These are phyloP conservation scores for Onychorhynchus coronatus DNA, from an alignment of 2,113 vertebrate species.

Conservation along the genomic window DNA sequence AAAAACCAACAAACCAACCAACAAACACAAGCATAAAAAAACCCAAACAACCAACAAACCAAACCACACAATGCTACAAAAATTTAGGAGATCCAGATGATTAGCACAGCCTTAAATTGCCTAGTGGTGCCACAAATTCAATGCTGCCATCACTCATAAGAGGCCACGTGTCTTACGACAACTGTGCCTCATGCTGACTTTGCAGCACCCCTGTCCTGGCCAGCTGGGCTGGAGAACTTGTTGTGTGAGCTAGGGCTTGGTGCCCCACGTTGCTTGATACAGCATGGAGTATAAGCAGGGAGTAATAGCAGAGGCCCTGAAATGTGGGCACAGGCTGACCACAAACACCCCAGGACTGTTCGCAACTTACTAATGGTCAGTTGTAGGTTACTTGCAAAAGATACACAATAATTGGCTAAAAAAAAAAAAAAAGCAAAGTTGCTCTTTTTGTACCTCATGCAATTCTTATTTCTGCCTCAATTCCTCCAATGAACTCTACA, in stretches of 20 bases:
- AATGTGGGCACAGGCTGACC: not conserved
- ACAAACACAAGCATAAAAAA: not conserved
- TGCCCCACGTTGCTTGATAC: not conserved
- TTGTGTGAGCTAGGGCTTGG: not conserved
- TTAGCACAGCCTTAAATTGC: not conserved
- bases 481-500: not conserved
- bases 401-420: not conserved
- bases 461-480: not conserved
- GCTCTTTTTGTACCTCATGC: not conserved
- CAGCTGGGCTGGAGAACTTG: not conserved
- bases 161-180: not conserved
- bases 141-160: not conserved
- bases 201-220: rapidly evolving
- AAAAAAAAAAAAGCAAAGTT: not conserved
- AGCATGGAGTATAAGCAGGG: rapidly evolving
- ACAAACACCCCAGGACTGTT: not conserved
- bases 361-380: rapidly evolving
- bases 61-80: not conserved
- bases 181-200: rapidly evolving
- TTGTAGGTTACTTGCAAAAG: not conserved
- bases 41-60: not conserved
- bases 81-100: not conserved
- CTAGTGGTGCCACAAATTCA: not conserved
- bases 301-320: not conserved
- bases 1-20: not conserved